Evolutionary conservation across 92 coral and sea anemone genomes (phyloP).

Genomic region (Pocillopora grandis): DNA sequence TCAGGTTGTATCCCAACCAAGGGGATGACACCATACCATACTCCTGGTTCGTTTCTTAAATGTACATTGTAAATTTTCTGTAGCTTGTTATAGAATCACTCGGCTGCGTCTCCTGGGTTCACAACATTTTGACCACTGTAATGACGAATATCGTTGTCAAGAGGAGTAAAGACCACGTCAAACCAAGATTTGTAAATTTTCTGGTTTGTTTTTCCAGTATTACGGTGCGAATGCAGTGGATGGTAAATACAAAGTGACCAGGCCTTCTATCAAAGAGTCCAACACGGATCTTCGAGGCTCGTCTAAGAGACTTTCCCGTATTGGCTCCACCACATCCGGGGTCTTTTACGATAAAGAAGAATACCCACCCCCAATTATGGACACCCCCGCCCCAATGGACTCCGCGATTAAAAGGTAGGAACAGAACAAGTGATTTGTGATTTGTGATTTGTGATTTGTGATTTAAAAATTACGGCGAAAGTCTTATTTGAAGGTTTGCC

Average conservation of each 20-base stretch:
- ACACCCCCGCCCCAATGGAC: constrained; percentile 72
- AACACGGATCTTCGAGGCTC: constrained; percentile 79
- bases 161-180: too few relatives aligned
- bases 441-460: too few relatives aligned
- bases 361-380: constrained; percentile 73
- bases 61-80: too few relatives aligned
- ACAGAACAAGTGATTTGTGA: not conserved
- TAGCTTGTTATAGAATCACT: too few relatives aligned
- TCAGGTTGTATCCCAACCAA: too few relatives aligned
- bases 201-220: constrained; percentile 41
- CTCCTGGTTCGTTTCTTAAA: too few relatives aligned
- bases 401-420: constrained; percentile 51
- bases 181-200: too few relatives aligned
- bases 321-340: constrained; percentile 59
- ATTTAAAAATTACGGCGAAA: not conserved
- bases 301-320: constrained; percentile 80
- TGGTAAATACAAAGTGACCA: constrained; percentile 80
- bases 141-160: too few relatives aligned
- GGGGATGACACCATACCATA: too few relatives aligned
- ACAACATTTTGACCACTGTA: too few relatives aligned
- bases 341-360: constrained; percentile 59
- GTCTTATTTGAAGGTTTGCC: not conserved
- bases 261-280: constrained; percentile 88
- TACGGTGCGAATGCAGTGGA: constrained; percentile 75
- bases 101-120: too few relatives aligned